Evolutionary conservation across 2,113 vertebrate genomes (phyloP).

Genomic region (Ptychochromis oligacanthus): DNA sequence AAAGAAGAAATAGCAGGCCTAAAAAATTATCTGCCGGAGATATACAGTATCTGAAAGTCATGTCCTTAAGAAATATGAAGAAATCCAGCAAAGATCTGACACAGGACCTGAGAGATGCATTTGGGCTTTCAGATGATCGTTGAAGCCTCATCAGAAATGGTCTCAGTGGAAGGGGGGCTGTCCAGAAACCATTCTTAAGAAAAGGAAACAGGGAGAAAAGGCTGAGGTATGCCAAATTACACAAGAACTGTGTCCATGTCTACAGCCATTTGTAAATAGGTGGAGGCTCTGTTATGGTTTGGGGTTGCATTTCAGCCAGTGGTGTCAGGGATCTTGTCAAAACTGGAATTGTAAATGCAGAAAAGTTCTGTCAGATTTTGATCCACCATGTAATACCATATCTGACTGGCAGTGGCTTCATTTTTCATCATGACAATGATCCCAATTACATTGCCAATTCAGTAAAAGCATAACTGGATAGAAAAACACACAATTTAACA

Average conservation of each 20-base stretch:
- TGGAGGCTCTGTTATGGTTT: background rate
- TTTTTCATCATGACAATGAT: background rate
- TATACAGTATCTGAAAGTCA: background rate
- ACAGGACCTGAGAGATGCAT: background rate
- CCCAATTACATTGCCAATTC: too few relatives aligned
- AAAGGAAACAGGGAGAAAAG: too few relatives aligned
- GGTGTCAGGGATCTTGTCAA: background rate
- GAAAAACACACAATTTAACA: background rate
- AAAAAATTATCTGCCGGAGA: accelerated
- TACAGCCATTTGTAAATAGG: background rate
- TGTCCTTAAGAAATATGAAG: accelerated
- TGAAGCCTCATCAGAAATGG: background rate
- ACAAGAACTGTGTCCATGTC: too few relatives aligned
- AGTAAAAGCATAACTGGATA: background rate
- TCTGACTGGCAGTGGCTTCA: background rate
- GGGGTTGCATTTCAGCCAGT: background rate
- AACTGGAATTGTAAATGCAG: background rate
- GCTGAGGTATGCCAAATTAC: too few relatives aligned
- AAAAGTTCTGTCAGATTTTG: accelerated
- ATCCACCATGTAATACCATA: background rate
- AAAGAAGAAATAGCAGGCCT: background rate
- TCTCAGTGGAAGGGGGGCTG: background rate
- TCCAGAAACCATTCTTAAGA: background rate
- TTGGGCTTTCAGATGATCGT: background rate
- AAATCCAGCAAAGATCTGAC: too few relatives aligned